Base-by-base conservation (phyloP, 2,888 invertebrate species). In the Trypoxylon attenuatum region DNA sequence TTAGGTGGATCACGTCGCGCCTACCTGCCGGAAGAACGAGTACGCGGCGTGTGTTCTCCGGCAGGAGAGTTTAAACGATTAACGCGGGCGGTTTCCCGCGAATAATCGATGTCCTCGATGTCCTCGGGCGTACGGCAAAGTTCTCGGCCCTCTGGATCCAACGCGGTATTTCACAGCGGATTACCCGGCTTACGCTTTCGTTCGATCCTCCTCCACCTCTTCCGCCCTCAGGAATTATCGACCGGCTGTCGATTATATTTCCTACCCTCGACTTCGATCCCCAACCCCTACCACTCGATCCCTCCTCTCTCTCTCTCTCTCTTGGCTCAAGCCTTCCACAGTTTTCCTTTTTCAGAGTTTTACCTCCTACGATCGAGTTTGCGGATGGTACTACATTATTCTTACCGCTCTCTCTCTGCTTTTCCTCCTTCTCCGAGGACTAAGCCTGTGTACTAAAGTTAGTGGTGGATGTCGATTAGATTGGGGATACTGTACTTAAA, bases 121-220 rank as follows among this genome's bases (percentile, higher is more conserved):
- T 73, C 76, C 76, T 76, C 71, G 70, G 64, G 61, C 71, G 76
- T 62, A 70, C 76, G 73, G 68, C 74, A 74, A 78, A 77, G 75
- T 77, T 77, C 76, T 71, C 75, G 76, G 55, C 49, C 65, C 64
- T 68, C 75, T 71, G 77, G 76, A 80, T 74, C 75, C 77, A 41
- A 71, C 79, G 64, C 80, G 71, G 76, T 81, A 83, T 82, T 82
- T 82, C 82, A 83, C 78, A 62, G 70, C 39, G 81, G 82, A 83
- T 82, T 82, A 82, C 70, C 59, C 61, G 76, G 81, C 77, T 82
- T 77, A 78, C 79, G 77, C 72, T 81, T 81, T 79, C 81, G 76
- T 82, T 82, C 74, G 76, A 73, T 76, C 73, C 66, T 53, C 47
- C 15, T 41, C 46, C 19, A 33, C 54, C 64, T 55, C 62, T 50